Evolutionary conservation across 2,888 invertebrate species (phyloP).

Genomic region (Cyaniris semiargus): DNA sequence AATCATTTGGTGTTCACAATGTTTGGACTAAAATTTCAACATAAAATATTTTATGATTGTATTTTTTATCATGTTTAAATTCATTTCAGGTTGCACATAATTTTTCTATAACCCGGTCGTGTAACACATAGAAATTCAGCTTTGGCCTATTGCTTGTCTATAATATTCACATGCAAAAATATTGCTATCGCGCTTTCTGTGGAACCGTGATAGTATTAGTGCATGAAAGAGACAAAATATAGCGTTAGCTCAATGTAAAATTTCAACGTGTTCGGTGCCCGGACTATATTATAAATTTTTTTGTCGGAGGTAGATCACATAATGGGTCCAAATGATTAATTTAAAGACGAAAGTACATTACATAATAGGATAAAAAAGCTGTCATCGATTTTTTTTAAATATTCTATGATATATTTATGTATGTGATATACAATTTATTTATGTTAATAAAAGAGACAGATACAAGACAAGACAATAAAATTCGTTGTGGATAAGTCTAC

Average conservation of each 20-base stretch:
- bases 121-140: neutral
- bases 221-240: neutral
- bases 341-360: constrained; percentile 23
- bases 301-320: constrained; percentile 23
- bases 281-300: neutral
- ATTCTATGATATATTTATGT: no score
- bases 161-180: neutral
- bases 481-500: neutral
- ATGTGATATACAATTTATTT: neutral
- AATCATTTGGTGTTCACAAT: constrained; percentile 8
- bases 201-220: neutral
- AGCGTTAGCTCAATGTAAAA: neutral
- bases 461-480: neutral
- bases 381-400: neutral
- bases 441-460: neutral
- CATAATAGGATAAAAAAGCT: neutral
- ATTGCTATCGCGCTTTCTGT: neutral
- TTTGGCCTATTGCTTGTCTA: neutral
- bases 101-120: neutral
- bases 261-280: neutral
- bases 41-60: neutral
- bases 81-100: constrained; percentile 6
- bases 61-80: neutral
- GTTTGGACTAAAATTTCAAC: neutral
- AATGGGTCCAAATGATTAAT: constrained; percentile 11